Evolutionary conservation across 2,888 invertebrate species (phyloP), one percentile per base, ranked within the genome.

Genomic region (Hirtodrosophila histrioides): DNA sequence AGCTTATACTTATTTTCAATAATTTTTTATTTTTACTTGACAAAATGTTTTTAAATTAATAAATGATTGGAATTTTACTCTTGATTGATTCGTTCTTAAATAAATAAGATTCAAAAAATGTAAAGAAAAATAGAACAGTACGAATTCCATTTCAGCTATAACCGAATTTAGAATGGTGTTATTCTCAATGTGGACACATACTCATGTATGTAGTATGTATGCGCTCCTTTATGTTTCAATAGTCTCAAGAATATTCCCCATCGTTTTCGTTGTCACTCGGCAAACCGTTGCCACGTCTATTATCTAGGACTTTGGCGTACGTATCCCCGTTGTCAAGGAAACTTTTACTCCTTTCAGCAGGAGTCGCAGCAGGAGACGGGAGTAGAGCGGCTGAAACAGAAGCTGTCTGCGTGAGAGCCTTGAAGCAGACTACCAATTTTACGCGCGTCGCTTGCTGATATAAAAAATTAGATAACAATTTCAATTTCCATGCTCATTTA

Each of bases 401-500:
- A 46, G 39, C 63, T 43, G 48, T 46, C 55, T 60, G 45, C 40
- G 37, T 54, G 49, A 39, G 67, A 12, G 45, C 53, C 66, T 53
- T 35, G 44, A 36, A 53, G 70, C 61, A 66, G 61, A 63, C 71
- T 75, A 61, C 51, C 75, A 73, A 64, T 71, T 85, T 79, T 66
- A 70, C 68, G 69, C 82, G 82, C 67, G 65, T 66, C 61, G 66
- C 69, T 53, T 69, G 76, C 73, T 84, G 79, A 85, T 83, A 80
- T 86, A 82, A 82, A 78, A 82, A 82, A 84, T 86, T 81, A 88
- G 89, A 89, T 89, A 89, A 89, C 85, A 89, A 88, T 89, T 89
- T 89, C 89, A 89, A 89, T 89, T 89, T 89, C 88, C 89, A 80
- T 80, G 83, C 89, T 89, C 89, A 89, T 89, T 89, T 89, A 83